Evolutionary conservation across 2,888 invertebrate genomes (phyloP).

Genomic region (Dyspetes luteomarginatus): DNA sequence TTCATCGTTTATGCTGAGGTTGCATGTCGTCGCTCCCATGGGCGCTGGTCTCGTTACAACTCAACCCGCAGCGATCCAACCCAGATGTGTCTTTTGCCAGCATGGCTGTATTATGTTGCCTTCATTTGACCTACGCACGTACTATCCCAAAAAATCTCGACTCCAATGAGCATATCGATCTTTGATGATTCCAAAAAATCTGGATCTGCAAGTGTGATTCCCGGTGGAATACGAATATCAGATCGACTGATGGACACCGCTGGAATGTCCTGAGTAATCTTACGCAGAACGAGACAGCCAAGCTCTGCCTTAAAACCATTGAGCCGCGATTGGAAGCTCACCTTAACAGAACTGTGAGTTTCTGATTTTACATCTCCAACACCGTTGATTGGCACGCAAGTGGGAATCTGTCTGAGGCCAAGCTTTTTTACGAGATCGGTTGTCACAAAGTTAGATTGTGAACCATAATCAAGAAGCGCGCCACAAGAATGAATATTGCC

Average conservation of each 20-base stretch:
- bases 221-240: slow-evolving; percentile 27
- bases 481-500: background rate
- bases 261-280: slow-evolving; percentile 52
- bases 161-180: slow-evolving; percentile 58
- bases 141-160: slow-evolving; percentile 45
- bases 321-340: slow-evolving; percentile 3
- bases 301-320: slow-evolving; percentile 26
- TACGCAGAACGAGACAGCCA: slow-evolving; percentile 46
- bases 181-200: slow-evolving; percentile 25
- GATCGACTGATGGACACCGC: slow-evolving; percentile 7
- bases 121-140: slow-evolving; percentile 30
- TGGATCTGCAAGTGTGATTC: slow-evolving; percentile 59
- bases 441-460: slow-evolving; percentile 48
- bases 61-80: slow-evolving; percentile 56
- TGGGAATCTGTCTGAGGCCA: background rate
- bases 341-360: background rate
- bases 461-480: slow-evolving; percentile 40
- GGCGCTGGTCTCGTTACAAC: background rate
- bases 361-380: background rate
- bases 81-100: slow-evolving; percentile 51
- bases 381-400: slow-evolving; percentile 19
- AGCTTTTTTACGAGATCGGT: background rate
- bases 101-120: slow-evolving; percentile 16
- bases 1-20: slow-evolving; percentile 1
- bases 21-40: background rate